Evolutionary conservation across 2,888 invertebrate genomes (phyloP).

Genomic region (Papilio elwesi): DNA sequence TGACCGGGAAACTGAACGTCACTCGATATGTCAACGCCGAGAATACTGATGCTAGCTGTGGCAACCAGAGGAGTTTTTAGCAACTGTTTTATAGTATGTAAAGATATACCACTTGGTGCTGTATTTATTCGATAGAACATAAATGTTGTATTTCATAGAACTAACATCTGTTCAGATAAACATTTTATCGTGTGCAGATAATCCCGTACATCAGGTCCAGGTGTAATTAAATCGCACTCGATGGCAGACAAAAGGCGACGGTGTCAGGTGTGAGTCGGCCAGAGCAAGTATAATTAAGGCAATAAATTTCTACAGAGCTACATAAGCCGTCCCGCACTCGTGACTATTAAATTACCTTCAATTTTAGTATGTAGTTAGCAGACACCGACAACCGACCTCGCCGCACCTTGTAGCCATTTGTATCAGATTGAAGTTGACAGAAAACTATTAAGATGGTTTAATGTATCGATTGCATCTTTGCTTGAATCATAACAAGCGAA

Average conservation of each 20-base stretch:
- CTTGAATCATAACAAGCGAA: too few relatives aligned
- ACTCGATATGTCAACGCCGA: too few relatives aligned
- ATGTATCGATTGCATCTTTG: neutral
- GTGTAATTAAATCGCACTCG: conserved; percentile 51
- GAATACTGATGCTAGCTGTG: too few relatives aligned
- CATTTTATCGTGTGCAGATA: neutral
- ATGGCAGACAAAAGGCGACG: conserved; percentile 59
- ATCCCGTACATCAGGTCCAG: conserved; percentile 6
- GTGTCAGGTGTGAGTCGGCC: conserved; percentile 60
- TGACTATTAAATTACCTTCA: conserved; percentile 77
- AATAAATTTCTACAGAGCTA: conserved; percentile 73
- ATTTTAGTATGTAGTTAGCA: conserved; percentile 59
- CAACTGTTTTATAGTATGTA: too few relatives aligned
- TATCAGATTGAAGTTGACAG: neutral
- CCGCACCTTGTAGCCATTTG: neutral
- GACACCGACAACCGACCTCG: neutral
- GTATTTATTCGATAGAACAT: too few relatives aligned
- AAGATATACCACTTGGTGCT: too few relatives aligned
- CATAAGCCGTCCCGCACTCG: conserved; percentile 64
- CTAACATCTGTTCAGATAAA: neutral
- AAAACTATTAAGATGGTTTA: neutral
- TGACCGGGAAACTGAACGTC: too few relatives aligned
- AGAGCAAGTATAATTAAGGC: conserved; percentile 74
- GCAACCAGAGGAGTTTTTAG: too few relatives aligned
- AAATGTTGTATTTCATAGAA: too few relatives aligned